These are phyloP conservation scores for Labroides dimidiatus DNA, from an alignment of 2,797 vertebrate genomes.

Conservation along the genomic window DNA sequence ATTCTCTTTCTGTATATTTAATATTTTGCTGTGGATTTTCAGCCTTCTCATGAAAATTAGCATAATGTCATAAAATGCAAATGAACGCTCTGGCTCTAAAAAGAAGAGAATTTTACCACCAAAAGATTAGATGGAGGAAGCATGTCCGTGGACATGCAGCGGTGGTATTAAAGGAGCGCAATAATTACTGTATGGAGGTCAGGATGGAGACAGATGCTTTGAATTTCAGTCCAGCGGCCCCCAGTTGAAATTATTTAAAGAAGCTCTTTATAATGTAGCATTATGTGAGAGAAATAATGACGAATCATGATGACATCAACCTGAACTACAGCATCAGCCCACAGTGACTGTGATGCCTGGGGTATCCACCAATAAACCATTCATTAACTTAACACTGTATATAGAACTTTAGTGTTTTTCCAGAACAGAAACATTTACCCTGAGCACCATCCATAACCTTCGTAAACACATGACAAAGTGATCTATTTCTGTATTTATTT, in stretches of 20 bases:
- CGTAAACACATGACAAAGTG: too few species aligned
- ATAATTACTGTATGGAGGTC: constrained; percentile 9
- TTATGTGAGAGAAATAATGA: neutral
- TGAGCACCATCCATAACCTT: too few species aligned
- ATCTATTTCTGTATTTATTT: too few species aligned
- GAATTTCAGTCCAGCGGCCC: constrained; percentile 24
- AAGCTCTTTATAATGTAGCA: neutral
- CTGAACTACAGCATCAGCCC: neutral
- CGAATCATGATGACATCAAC: neutral
- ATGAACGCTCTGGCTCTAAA: constrained; percentile 7
- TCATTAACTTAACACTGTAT: too few species aligned
- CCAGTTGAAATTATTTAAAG: constrained; percentile 4
- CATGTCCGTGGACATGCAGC: constrained; percentile 13
- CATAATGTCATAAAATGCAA: constrained; percentile 20
- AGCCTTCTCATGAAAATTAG: constrained; percentile 19
- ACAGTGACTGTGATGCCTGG: too few species aligned
- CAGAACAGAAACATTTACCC: too few species aligned
- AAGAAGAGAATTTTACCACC: constrained; percentile 7
- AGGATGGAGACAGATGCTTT: constrained; percentile 7
- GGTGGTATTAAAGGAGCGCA: constrained; percentile 26
- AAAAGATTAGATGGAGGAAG: constrained; percentile 16
- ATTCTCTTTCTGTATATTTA: constrained; percentile 24
- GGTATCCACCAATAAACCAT: too few species aligned
- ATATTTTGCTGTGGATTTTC: constrained; percentile 13
- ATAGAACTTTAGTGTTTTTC: too few species aligned